phyloP scores from a whole-genome alignment of 2,888 invertebrate species.

The Amaurobius ferox region DNA sequence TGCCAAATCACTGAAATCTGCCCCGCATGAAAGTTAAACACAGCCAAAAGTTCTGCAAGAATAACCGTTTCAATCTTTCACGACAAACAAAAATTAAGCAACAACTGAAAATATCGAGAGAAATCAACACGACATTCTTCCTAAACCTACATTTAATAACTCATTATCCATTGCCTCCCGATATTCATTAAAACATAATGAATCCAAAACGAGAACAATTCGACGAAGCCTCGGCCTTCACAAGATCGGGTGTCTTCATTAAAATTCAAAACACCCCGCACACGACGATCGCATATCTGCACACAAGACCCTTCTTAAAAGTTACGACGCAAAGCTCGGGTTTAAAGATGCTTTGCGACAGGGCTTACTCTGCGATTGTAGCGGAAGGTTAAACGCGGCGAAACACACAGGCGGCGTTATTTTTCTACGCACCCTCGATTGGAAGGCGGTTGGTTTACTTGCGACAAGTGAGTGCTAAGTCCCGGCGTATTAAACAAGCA shows the following conservation, averaged over 20 bases:
- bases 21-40: too few relatives aligned
- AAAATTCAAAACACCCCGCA: conserved; percentile 6
- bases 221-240: conserved; percentile 9
- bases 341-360: background rate
- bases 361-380: conserved; percentile 22
- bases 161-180: background rate
- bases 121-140: background rate
- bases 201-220: conserved; percentile 14
- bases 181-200: conserved; percentile 14
- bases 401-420: conserved; percentile 39
- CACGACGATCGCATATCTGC: background rate
- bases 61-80: too few relatives aligned
- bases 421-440: conserved; percentile 42
- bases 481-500: conserved; percentile 55
- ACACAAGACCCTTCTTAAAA: background rate
- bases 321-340: conserved; percentile 11
- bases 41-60: too few relatives aligned
- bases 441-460: conserved; percentile 43
- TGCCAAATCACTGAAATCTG: too few relatives aligned
- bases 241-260: background rate
- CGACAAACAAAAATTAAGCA: too few relatives aligned
- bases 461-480: conserved; percentile 62
- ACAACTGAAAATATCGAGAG: too few relatives aligned
- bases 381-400: conserved; percentile 35
- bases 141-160: background rate